phyloP scores from a whole-genome alignment of 2,797 vertebrate species.

The Anas acuta region DNA sequence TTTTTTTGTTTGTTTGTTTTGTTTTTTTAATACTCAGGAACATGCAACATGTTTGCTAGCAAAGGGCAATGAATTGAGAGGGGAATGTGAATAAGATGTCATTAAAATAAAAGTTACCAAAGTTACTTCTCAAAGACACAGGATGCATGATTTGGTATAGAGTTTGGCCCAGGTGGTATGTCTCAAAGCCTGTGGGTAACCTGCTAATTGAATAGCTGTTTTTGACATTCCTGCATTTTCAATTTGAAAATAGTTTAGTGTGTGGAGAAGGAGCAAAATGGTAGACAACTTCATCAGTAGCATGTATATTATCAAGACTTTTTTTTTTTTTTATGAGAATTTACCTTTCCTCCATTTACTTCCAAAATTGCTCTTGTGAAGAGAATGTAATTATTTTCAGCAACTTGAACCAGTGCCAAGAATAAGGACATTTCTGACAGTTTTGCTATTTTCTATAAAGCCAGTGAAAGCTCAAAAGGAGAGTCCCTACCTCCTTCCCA shows the following conservation, averaged over 20 bases:
- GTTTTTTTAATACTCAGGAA: not conserved
- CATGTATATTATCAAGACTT: not conserved
- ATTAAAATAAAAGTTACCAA: not conserved
- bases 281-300: not conserved
- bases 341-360: slow-evolving; percentile 24
- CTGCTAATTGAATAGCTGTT: not conserved
- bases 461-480: not conserved
- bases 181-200: not conserved
- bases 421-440: not conserved
- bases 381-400: slow-evolving; percentile 53
- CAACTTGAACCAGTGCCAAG: slow-evolving; percentile 38
- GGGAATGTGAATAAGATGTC: not conserved
- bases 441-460: slow-evolving; percentile 36
- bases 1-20: not conserved
- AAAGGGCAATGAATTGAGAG: not conserved
- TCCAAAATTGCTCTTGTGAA: slow-evolving; percentile 25
- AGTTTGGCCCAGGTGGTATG: not conserved
- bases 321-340: not conserved
- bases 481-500: not conserved
- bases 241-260: not conserved
- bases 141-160: not conserved
- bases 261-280: not conserved
- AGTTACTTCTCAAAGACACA: not conserved
- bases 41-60: not conserved
- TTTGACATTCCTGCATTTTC: not conserved